A percentile compares a stretch with the other conserved stretches of the same genome.
Conservation (phyloP, 2,888 invertebrate genomes). For the Tuta absoluta region DNA sequence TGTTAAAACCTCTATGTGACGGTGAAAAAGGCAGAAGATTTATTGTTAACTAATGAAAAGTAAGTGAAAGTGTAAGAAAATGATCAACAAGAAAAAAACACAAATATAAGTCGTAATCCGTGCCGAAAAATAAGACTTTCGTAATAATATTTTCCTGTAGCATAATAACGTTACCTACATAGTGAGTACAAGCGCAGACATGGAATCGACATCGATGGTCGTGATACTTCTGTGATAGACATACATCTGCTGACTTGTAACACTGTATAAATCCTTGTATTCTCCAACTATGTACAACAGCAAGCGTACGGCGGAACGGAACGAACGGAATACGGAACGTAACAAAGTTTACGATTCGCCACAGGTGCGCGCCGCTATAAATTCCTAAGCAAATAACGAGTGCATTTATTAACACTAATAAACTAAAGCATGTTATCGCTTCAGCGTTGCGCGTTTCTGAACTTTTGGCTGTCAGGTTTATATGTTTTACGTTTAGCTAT, state of each 20-base stretch:
- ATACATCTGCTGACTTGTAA: background rate
- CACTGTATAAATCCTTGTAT: background rate
- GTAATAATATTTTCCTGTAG: no score
- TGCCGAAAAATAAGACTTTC: no score
- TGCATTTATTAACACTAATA: constrained; percentile 73
- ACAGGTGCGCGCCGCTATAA: constrained; percentile 67
- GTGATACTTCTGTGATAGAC: no score
- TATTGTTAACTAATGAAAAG: no score
- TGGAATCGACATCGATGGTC: no score
- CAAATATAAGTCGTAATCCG: no score
- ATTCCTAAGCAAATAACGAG: constrained; percentile 70
- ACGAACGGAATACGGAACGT: constrained; percentile 41
- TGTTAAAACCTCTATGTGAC: no score
- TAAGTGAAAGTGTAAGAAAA: no score
- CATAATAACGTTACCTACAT: no score
- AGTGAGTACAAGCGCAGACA: no score
- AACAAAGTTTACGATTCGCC: constrained; percentile 62
- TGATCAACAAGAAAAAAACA: no score
- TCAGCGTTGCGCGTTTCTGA: background rate
- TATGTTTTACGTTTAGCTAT: constrained; percentile 29
- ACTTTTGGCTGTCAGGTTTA: constrained; percentile 27
- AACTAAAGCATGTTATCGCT: constrained; percentile 47
- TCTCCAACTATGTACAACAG: background rate
- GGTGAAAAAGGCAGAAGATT: no score
- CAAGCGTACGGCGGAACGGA: constrained; percentile 33